Conservation (phyloP, 2,888 invertebrate species). For the Lasioglossum leucozonium region DNA sequence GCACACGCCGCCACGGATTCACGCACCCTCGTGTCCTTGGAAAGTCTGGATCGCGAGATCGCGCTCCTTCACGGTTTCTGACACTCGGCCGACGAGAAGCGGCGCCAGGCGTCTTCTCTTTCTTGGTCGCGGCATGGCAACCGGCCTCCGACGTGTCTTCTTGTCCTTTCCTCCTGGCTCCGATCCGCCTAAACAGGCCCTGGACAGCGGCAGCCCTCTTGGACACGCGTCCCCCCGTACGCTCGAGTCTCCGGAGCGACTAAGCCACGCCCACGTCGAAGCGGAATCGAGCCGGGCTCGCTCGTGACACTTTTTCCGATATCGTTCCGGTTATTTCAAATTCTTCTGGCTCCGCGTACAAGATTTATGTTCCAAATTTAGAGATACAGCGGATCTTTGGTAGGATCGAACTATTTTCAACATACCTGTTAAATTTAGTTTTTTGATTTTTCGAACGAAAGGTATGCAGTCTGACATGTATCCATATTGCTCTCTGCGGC, state of each 20-base stretch:
- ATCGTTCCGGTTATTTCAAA: not conserved
- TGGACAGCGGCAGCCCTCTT: not conserved
- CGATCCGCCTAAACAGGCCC: not conserved
- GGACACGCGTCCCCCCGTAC: not conserved
- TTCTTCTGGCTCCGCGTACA: not conserved
- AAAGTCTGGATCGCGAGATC: conserved; percentile 68
- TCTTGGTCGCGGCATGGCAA: conserved; percentile 58
- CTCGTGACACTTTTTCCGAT: not conserved
- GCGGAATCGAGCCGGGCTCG: not conserved
- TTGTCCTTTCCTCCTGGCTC: not conserved
- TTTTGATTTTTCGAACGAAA: too few species aligned
- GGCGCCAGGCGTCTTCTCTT: conserved; percentile 15
- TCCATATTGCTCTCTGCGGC: too few species aligned
- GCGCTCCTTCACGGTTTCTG: conserved; percentile 77
- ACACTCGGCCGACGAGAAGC: conserved; percentile 55
- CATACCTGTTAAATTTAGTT: too few species aligned
- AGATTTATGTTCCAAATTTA: too few species aligned
- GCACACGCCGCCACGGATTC: conserved; percentile 56
- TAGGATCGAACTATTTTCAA: too few species aligned
- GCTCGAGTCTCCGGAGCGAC: not conserved
- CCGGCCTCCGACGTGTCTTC: conserved; percentile 17
- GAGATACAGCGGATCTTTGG: not conserved
- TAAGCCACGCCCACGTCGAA: not conserved
- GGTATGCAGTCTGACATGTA: too few species aligned
- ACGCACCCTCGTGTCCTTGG: conserved; percentile 73